These are phyloP conservation scores for Cyclophora punctaria DNA, from an alignment of 2,888 invertebrate genomes.

Conservation along the genomic window DNA sequence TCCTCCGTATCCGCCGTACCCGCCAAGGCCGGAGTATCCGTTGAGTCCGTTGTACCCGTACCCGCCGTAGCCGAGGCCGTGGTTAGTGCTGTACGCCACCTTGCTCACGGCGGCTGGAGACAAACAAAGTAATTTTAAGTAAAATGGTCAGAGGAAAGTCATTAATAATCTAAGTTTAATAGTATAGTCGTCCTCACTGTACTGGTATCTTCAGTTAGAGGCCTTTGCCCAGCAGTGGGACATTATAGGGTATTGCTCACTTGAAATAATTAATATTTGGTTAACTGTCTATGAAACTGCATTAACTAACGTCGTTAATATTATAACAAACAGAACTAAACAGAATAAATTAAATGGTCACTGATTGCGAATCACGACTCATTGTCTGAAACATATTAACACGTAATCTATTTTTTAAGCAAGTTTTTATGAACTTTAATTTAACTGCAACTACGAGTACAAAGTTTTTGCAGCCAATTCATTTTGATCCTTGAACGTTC, in stretches of 20 bases:
- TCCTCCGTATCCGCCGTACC: conserved; percentile 31
- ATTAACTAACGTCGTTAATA: not conserved
- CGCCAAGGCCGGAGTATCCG: conserved; percentile 31
- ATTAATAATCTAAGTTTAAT: not conserved
- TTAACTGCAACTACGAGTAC: no score
- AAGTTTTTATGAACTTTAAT: not conserved
- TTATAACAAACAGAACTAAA: no score
- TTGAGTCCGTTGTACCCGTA: conserved; percentile 10
- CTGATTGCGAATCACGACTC: not conserved
- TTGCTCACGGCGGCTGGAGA: conserved; percentile 43
- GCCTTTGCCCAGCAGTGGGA: no score
- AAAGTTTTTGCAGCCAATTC: no score
- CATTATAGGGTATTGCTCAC: not conserved
- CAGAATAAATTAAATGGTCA: not conserved
- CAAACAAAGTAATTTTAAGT: not conserved
- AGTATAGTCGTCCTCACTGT: no score
- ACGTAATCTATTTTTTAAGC: not conserved
- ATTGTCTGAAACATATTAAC: not conserved
- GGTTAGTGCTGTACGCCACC: conserved; percentile 42
- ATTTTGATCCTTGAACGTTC: conserved; percentile 4
- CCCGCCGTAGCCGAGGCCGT: conserved; percentile 25
- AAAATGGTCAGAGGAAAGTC: not conserved
- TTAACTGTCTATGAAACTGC: not conserved
- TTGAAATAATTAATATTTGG: not conserved
- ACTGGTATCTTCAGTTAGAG: no score